phyloP scores from a whole-genome alignment of 2,113 vertebrate genomes.

The Lathamus discolor region DNA sequence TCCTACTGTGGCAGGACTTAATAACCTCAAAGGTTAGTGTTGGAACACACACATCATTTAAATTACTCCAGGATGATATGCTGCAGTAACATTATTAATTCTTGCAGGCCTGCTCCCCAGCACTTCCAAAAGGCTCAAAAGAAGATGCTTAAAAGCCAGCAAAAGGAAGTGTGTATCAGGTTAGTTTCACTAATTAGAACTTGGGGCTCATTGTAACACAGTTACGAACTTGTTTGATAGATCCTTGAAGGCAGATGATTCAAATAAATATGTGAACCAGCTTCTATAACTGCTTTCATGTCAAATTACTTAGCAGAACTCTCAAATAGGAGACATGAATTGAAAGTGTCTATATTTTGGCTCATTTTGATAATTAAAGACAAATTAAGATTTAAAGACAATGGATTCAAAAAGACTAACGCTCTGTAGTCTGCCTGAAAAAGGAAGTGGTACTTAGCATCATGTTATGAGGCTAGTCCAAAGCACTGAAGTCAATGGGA shows the following conservation, averaged over 20 bases:
- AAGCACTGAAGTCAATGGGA: not conserved
- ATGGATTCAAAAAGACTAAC: not conserved
- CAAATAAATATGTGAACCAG: conserved; percentile 35
- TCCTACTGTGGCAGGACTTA: conserved; percentile 46
- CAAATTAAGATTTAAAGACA: conserved; percentile 45
- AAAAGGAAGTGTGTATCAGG: conserved; percentile 31
- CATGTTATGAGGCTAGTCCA: not conserved
- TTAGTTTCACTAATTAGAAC: conserved; percentile 53
- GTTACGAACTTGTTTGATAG: not conserved
- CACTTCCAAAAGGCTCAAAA: not conserved
- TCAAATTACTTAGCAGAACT: conserved; percentile 14
- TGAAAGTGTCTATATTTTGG: conserved; percentile 23
- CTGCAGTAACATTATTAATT: conserved; percentile 14
- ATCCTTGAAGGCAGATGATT: conserved; percentile 45
- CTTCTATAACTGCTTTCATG: conserved; percentile 2
- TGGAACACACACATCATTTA: conserved; percentile 41
- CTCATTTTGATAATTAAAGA: conserved; percentile 50
- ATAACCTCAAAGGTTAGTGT: conserved; percentile 53
- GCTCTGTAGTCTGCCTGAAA: not conserved
- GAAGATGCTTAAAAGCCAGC: conserved; percentile 20
- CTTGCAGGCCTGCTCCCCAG: not conserved
- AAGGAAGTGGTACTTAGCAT: not conserved
- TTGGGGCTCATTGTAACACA: conserved; percentile 27
- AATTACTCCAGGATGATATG: conserved; percentile 41
- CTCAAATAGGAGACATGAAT: conserved; percentile 2